phyloP scores from a whole-genome alignment of 2,113 vertebrate genomes.

The Aleadryas rufinucha region DNA sequence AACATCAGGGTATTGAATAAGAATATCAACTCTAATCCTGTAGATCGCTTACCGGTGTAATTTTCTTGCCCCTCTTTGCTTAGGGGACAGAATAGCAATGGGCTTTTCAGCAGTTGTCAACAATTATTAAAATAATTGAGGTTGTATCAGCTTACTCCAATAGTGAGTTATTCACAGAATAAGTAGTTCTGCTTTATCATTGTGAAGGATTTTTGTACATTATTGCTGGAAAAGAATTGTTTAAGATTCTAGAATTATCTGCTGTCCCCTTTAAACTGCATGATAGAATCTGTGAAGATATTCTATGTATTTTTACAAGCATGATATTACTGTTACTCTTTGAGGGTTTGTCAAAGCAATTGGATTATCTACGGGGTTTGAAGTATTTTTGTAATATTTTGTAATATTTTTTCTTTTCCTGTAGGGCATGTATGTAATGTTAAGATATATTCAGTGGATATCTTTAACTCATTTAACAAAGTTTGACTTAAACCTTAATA shows the following conservation, averaged over 20 bases:
- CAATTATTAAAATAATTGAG: background rate
- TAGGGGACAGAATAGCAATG: background rate
- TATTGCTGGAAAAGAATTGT: background rate
- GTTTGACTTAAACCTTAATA: constrained; percentile 51
- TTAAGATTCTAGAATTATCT: background rate
- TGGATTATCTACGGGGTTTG: background rate
- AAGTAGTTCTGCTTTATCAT: background rate
- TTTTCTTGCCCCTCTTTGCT: background rate
- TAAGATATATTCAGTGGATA: constrained; percentile 6
- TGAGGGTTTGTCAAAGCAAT: background rate
- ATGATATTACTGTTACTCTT: background rate
- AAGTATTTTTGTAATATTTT: background rate
- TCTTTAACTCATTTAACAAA: constrained; percentile 50
- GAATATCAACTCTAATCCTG: background rate
- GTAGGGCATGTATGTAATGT: background rate
- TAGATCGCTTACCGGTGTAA: background rate
- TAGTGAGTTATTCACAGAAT: background rate
- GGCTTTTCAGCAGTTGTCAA: background rate
- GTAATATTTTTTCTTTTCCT: background rate
- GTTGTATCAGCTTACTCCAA: background rate
- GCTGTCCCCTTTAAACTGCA: background rate
- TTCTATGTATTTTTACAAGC: background rate
- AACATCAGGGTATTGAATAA: background rate
- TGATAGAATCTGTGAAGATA: background rate
- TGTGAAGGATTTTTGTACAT: background rate